Evolutionary conservation across 2,113 vertebrate genomes (phyloP), one percentile per base, ranked within the genome.

Genomic region (Gallinago jamesoni): DNA sequence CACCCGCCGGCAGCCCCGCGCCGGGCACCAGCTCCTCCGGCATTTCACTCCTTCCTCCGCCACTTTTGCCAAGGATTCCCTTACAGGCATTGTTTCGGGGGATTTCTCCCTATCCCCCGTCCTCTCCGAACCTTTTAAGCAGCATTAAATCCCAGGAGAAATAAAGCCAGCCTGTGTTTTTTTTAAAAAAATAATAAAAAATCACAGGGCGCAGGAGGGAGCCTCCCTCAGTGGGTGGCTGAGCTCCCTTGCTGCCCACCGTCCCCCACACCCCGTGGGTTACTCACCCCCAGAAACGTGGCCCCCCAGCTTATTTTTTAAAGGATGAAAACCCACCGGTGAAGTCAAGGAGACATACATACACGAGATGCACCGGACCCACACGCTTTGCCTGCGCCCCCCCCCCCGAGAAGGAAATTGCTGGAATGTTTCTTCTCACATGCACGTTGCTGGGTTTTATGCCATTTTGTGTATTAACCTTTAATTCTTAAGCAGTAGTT

Each of bases 1-100:
- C 0, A 4, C 57, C n/a, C 4, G 5, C 24, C 3, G 0, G 31
- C 43, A 53, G 56, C 73, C 64, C 30, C 1, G 0, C 0, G 0
- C 45, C 14, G 21, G 53, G 12, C 52, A 72, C 55, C 83, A 82
- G 75, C 86, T 73, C 84, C 69, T 84, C 79, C 25, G 50, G 50
- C 52, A 75, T 83, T 78, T 88, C 82, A 57, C 23, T 68, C 72
- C 39, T 79, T 59, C 67, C 63, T 47, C 60, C 0, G 0, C 8
- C 0, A 4, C 33, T 64, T 82, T 69, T 56, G 73, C 25, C 2
- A 1, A 13, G 56, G 41, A 82, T 63, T 75, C 41, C 59, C n/a
- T 80, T 31, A 45, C 37, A 66, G 31, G 3, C 62, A 39, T 12
- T 64, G 23, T 64, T 86, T 59, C 1, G 3, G 66, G 41, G 78